phyloP scores from a whole-genome alignment of 2,888 invertebrate genomes.

The Cryptophagus acutangulus region DNA sequence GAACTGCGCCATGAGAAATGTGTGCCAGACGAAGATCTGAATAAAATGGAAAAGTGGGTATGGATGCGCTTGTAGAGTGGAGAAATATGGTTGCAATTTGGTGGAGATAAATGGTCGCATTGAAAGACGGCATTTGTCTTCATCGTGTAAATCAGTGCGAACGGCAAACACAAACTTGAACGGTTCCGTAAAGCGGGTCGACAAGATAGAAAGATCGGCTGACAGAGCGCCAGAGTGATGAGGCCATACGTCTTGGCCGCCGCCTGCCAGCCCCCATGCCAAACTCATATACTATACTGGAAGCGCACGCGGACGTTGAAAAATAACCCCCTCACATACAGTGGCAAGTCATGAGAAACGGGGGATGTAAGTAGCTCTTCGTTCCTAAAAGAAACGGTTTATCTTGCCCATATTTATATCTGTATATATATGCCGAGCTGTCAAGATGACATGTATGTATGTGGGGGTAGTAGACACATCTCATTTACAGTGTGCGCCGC shows the following conservation, averaged over 20 bases:
- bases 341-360: slow-evolving; percentile 40
- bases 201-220: slow-evolving; percentile 46
- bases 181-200: slow-evolving; percentile 41
- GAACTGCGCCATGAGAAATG: too few species aligned
- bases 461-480: slow-evolving; percentile 51
- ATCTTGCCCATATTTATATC: slow-evolving; percentile 47
- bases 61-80: too few species aligned
- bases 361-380: slow-evolving; percentile 37
- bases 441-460: slow-evolving; percentile 46
- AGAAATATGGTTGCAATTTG: slow-evolving; percentile 40
- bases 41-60: too few species aligned
- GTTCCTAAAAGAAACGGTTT: slow-evolving; percentile 44
- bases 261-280: slow-evolving; percentile 26
- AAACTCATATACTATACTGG: not conserved
- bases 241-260: slow-evolving; percentile 46
- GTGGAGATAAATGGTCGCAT: slow-evolving; percentile 39
- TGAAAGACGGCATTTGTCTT: slow-evolving; percentile 46
- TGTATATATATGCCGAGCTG: too few species aligned
- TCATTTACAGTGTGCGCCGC: slow-evolving; percentile 53
- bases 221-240: slow-evolving; percentile 47
- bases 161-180: slow-evolving; percentile 41
- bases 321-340: slow-evolving; percentile 47
- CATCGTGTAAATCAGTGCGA: slow-evolving; percentile 39
- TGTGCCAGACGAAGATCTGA: too few species aligned
- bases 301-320: slow-evolving; percentile 39